These are phyloP conservation scores for Vespertilio murinus DNA, from an alignment of 2,797 vertebrate genomes.

Conservation along the genomic window DNA sequence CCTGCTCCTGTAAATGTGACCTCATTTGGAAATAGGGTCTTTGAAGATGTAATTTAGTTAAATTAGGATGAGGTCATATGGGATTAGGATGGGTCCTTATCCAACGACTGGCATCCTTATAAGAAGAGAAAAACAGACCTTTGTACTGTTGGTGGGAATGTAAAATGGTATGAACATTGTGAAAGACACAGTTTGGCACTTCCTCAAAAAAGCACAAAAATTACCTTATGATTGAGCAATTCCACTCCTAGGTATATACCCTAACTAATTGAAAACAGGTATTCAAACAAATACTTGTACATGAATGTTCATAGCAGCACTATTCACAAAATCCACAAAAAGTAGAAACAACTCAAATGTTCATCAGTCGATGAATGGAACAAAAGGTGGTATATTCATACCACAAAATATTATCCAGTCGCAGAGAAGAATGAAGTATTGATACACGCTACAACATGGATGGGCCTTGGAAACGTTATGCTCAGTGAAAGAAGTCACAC, in stretches of 20 bases:
- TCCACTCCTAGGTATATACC: neutral
- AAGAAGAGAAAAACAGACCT: neutral
- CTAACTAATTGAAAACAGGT: neutral
- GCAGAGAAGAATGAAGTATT: neutral
- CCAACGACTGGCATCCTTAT: neutral
- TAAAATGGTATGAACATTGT: neutral
- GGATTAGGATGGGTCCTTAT: neutral
- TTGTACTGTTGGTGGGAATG: neutral
- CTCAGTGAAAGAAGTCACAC: neutral
- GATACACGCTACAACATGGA: fast-evolving
- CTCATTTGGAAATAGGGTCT: neutral
- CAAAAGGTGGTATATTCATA: neutral
- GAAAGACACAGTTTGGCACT: neutral
- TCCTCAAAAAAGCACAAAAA: neutral
- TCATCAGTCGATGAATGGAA: neutral
- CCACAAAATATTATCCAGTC: neutral
- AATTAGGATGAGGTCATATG: neutral
- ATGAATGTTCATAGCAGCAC: neutral
- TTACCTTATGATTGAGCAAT: neutral
- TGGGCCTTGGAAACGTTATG: neutral
- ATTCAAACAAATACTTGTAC: neutral
- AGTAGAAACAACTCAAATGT: neutral
- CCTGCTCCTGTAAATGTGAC: neutral
- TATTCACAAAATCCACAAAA: neutral
- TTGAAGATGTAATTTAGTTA: neutral